Evolutionary conservation across 2,797 vertebrate species (phyloP).

Genomic region (Pempheris klunzingeri): DNA sequence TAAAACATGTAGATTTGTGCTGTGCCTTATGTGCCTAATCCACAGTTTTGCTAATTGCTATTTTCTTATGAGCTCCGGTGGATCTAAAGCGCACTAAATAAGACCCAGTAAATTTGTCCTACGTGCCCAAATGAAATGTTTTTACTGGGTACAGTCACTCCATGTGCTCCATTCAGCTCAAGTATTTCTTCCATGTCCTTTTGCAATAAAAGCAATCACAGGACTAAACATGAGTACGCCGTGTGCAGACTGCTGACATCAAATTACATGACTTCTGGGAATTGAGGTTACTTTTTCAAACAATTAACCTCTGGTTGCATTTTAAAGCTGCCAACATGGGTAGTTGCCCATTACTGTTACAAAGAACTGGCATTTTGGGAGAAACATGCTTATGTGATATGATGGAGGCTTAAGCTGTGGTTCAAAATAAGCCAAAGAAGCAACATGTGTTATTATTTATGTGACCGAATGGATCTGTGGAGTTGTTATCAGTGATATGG

Average conservation of each 20-base stretch:
- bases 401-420: not conserved
- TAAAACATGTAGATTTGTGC: not conserved
- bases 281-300: slow-evolving; percentile 8
- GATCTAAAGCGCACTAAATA: slow-evolving; percentile 8
- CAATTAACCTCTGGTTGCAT: slow-evolving; percentile 19
- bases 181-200: slow-evolving; percentile 15
- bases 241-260: slow-evolving; percentile 7
- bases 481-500: not conserved
- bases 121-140: not conserved
- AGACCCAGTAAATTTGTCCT: slow-evolving; percentile 8
- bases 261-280: slow-evolving; percentile 19
- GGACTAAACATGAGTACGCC: not conserved
- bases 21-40: slow-evolving; percentile 9
- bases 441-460: not conserved
- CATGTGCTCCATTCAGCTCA: not conserved
- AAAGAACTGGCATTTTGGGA: not conserved
- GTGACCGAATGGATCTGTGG: not conserved
- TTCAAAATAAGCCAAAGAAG: not conserved
- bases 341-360: not conserved
- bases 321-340: slow-evolving; percentile 17
- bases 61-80: slow-evolving; percentile 27
- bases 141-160: not conserved
- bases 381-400: not conserved
- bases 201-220: slow-evolving; percentile 20
- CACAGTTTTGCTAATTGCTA: not conserved